Base-by-base conservation (phyloP, 1,140 invertebrate genomes). In the Ericerus pela region DNA sequence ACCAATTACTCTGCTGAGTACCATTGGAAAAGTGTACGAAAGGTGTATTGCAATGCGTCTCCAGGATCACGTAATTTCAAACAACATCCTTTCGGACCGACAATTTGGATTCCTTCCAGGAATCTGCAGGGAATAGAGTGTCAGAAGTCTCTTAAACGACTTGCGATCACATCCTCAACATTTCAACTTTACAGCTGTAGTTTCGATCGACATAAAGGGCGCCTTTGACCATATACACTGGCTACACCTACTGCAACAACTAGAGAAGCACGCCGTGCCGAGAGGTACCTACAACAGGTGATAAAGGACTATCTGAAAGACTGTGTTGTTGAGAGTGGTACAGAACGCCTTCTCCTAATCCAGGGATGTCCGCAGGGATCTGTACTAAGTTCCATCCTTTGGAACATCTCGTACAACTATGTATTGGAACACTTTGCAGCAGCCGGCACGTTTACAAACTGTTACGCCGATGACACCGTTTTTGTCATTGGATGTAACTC, bases 301-400 rank as follows among this genome's bases (percentile, higher is more conserved):
- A 20, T 47, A 4, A 2, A 22, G 2, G 4, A 2, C 41, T 47
- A 22, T 14, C 26, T 47, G 20, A 20, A 3, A 4, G 41, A 24
- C 20, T 8, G 41, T 8, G 2, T 5, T 5, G 20, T 24, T 22
- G 26, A 20, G 10, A 12, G 4, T 14, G 4, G 14, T 16, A 24
- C 20, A 2, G 16, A 8, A 3, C 26, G 20, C 4, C 10, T 8
- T 2, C 41, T 8, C 5, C 18, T 47, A 20, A 4, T 5, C 2
- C 29, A 22, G 2, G 53, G 54, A 3, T 55, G 54, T 16, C 54
- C 54, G 2, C 54, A 55, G 27, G 54, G 54, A 1, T 55, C 54
- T 14, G 36, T 43, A 1, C 24, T 55, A 1, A 38, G 54, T 1
- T 38, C 54, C 2, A 24, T 36, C 36, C 30, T 55, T n/a, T 55